Base-by-base conservation (phyloP, 92 coral and sea anemone species). In the Palythoa grandiflora region DNA sequence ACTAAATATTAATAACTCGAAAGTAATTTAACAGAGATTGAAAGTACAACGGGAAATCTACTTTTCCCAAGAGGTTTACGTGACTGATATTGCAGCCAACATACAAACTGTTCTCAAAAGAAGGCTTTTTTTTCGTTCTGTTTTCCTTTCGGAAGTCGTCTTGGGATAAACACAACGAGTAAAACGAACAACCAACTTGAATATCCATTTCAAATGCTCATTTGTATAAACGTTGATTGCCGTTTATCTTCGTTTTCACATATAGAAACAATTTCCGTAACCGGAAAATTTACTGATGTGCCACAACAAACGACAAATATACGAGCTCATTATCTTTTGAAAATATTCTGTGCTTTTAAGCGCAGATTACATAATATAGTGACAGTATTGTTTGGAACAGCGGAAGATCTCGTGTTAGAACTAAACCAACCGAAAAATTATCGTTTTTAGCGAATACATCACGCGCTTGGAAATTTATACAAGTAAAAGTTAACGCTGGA, bases 301-400 rank as follows among this genome's bases (percentile, higher is more conserved):
- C 47, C 79, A 14, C 15, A 37, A 79, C 73, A 57, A 40, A 15
- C 13, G 35, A 15, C 53, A 39, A 79, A 79, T 79, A 79, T 79
- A 38, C 44, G 14, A 37, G 44, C 84, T 9, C 44, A 79, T 79
- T 79, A 79, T 36, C 48, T 17, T 59, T 55, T 79, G 35, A 79
- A 11, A 79, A 60, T 79, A 79, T 79, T 60, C 84, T 39, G 84
- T 61, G 84, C 84, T 79, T 9, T 61, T 51, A 79, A 38, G 73
- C 71, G 19, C 11, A 15, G 51, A 79, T 40, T 17, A 59, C n/a
- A 65, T 70, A 38, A 36, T 57, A 15, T 5, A 51, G 7, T 63
- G 35, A 35, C 28, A 59, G 53, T 79, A 59, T 39, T 13, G 5
- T 38, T 36, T 9, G 51, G 37, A 9, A 37, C 38, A 79, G 19